Percentiles rank a stretch among this genome's conserved stretches.
These are phyloP conservation scores for Ambastaia sidthimunki DNA, from an alignment of 2,797 vertebrate species.

Conservation along the genomic window DNA sequence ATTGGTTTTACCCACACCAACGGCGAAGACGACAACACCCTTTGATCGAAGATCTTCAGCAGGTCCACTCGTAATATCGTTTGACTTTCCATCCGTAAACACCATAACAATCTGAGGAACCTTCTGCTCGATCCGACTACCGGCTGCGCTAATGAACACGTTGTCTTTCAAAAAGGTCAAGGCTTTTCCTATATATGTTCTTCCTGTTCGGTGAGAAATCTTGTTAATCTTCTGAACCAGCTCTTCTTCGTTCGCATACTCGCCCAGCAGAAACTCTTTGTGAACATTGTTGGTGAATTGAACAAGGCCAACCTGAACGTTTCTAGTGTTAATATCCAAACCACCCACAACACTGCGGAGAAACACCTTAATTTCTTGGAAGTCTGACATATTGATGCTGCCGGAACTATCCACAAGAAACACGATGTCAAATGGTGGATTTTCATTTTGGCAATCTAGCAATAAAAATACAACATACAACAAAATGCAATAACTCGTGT, in stretches of 20 bases:
- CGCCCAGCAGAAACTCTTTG: conserved; percentile 78
- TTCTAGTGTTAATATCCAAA: conserved; percentile 77
- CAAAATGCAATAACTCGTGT: conserved; percentile 1
- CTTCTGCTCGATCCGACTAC: conserved; percentile 70
- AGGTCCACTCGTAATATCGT: conserved; percentile 68
- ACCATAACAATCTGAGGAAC: conserved; percentile 83
- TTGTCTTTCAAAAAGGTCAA: conserved; percentile 72
- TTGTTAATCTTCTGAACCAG: conserved; percentile 73
- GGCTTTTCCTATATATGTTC: conserved; percentile 76
- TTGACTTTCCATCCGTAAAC: conserved; percentile 80
- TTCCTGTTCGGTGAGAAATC: conserved; percentile 71
- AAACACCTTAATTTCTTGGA: conserved; percentile 78
- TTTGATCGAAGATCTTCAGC: conserved; percentile 70
- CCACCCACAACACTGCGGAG: conserved; percentile 71
- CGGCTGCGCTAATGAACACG: conserved; percentile 73
- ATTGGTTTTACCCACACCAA: conserved; percentile 75
- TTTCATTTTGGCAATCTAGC: conserved; percentile 78
- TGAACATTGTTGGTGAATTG: conserved; percentile 76
- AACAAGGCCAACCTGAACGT: conserved; percentile 78
- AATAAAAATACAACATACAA: conserved; percentile 36
- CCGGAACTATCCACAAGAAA: conserved; percentile 84
- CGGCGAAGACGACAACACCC: conserved; percentile 78
- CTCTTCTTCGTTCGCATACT: conserved; percentile 69
- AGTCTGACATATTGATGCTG: conserved; percentile 73
- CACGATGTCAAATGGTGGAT: conserved; percentile 77